Conservation (phyloP, 1,140 invertebrate species). For the Brachionus sp. region DNA sequence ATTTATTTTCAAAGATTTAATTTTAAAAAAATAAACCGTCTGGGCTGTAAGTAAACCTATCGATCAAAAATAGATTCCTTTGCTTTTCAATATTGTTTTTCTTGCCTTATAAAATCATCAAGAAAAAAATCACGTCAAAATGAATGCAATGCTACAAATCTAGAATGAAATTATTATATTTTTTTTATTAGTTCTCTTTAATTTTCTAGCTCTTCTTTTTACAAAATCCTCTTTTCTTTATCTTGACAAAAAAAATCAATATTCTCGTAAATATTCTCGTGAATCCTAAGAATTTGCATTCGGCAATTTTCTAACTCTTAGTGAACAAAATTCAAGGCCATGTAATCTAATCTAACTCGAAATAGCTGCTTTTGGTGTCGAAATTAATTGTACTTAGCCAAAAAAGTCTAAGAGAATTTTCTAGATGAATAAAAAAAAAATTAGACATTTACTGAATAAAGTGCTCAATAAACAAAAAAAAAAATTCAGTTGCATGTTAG, state of each 20-base stretch:
- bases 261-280: background rate
- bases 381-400: background rate
- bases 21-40: too few species aligned
- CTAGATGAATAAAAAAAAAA: background rate
- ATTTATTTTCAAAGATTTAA: too few species aligned
- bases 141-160: background rate
- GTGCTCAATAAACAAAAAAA: background rate
- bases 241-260: background rate
- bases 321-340: background rate
- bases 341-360: background rate
- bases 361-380: too few species aligned
- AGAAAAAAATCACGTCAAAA: background rate
- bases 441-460: background rate
- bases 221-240: background rate
- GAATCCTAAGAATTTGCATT: background rate
- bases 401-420: background rate
- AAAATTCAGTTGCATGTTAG: slow-evolving; percentile 27
- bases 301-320: background rate
- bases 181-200: background rate
- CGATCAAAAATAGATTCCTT: too few species aligned
- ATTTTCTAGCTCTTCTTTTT: background rate
- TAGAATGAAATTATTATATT: too few species aligned
- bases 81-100: background rate
- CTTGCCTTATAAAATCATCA: background rate
- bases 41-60: too few species aligned